Percentiles rank a stretch among this genome's conserved stretches.
These are phyloP conservation scores for Drosophila quinaria DNA, from an alignment of 2,888 invertebrate species.

Conservation along the genomic window DNA sequence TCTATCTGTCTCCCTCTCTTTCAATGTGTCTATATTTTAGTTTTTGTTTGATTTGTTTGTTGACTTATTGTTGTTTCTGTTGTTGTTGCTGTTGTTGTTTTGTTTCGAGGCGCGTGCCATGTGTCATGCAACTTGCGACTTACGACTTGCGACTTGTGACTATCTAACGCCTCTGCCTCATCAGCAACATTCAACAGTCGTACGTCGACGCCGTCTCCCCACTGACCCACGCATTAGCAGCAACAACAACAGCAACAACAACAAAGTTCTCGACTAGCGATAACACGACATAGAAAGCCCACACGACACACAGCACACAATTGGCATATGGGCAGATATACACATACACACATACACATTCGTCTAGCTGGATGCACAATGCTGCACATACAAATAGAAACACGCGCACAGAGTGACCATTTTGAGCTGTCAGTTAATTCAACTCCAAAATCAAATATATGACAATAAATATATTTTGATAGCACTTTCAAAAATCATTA, in stretches of 20 bases:
- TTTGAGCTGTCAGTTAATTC: not conserved
- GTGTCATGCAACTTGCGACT: constrained; percentile 74
- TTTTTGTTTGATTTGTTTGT: constrained; percentile 43
- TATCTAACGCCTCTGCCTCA: constrained; percentile 82
- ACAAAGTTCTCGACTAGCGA: constrained; percentile 73
- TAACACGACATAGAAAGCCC: constrained; percentile 72
- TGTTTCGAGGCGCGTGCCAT: constrained; percentile 78
- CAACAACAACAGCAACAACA: constrained; percentile 35
- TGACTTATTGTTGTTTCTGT: constrained; percentile 25
- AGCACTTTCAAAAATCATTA: not conserved
- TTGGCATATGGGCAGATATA: constrained; percentile 76
- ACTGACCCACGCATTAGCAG: constrained; percentile 70
- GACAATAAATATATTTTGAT: too few species aligned
- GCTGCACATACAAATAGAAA: constrained; percentile 34
- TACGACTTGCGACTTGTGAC: constrained; percentile 65
- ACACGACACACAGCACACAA: constrained; percentile 69
- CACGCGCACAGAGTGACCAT: constrained; percentile 1
- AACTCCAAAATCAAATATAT: not conserved
- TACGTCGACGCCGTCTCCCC: constrained; percentile 62
- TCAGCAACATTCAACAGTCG: constrained; percentile 62
- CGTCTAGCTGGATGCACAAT: constrained; percentile 32
- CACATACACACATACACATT: constrained; percentile 20
- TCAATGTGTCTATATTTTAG: not conserved
- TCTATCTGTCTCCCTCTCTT: constrained; percentile 13
- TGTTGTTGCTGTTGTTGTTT: too few species aligned